phyloP scores from a whole-genome alignment of 2,113 vertebrate species.

The Columba janthina region DNA sequence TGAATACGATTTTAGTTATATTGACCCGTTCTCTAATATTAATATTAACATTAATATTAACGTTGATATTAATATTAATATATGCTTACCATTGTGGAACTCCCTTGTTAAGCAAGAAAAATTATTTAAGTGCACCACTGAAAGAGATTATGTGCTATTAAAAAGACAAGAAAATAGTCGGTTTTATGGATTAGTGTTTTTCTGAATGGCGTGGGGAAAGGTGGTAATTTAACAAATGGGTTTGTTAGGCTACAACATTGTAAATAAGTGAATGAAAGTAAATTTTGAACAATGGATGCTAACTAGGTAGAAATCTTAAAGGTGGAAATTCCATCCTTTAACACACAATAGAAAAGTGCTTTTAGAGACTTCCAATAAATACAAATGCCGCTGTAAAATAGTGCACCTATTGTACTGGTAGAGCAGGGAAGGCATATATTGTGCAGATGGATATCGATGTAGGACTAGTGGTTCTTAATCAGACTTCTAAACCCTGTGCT shows the following conservation, averaged over 20 bases:
- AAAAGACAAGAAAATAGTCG: neutral
- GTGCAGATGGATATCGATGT: rapidly evolving
- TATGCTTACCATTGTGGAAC: neutral
- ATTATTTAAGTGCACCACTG: neutral
- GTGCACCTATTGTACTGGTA: rapidly evolving
- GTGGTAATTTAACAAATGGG: neutral
- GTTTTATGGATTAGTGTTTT: neutral
- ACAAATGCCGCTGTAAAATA: neutral
- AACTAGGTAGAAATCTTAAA: neutral
- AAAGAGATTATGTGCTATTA: neutral
- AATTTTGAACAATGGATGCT: neutral
- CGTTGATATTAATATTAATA: neutral
- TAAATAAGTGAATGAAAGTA: neutral
- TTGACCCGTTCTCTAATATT: neutral
- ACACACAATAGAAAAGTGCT: neutral
- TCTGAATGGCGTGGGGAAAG: neutral
- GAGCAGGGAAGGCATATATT: neutral
- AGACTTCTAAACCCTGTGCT: neutral
- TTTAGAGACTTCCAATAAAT: neutral
- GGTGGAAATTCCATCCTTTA: neutral
- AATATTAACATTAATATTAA: neutral
- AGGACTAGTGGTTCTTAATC: neutral
- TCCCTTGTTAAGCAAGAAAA: neutral
- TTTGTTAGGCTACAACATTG: neutral
- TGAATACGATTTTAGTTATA: neutral